phyloP scores from a whole-genome alignment of 2,113 vertebrate genomes.

The Oophaga pumilio region DNA sequence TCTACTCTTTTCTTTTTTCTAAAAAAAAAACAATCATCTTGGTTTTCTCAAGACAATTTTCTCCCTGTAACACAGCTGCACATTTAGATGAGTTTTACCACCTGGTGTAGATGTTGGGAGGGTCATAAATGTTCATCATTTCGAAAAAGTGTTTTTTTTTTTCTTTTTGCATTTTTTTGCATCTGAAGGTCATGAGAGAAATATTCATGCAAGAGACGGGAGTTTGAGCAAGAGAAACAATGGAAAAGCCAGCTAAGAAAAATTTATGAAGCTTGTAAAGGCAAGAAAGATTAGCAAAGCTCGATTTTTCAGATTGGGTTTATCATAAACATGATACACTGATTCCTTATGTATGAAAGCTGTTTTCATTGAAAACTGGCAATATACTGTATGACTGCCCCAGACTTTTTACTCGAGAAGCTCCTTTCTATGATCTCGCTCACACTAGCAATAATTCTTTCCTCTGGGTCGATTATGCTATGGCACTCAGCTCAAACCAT shows the following conservation, averaged over 20 bases:
- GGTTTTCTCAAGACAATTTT: constrained; percentile 60
- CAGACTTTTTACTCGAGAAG: not conserved
- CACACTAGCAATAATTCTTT: too few relatives aligned
- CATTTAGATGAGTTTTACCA: constrained; percentile 62
- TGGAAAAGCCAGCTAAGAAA: not conserved
- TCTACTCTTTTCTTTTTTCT: constrained; percentile 47
- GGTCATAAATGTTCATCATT: constrained; percentile 50
- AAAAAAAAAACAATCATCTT: not conserved
- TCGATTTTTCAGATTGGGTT: not conserved
- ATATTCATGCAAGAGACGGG: not conserved
- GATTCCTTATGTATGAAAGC: not conserved
- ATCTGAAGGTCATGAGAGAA: constrained; percentile 61
- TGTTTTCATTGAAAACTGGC: not conserved
- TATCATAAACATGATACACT: not conserved
- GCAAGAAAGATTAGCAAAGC: not conserved
- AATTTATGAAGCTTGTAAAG: not conserved
- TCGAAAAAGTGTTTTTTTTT: constrained; percentile 1
- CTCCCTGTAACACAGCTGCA: constrained; percentile 57
- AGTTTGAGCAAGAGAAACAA: not conserved
- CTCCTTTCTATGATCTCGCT: not conserved
- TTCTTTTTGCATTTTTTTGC: constrained; percentile 3
- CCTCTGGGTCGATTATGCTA: too few relatives aligned
- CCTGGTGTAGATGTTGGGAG: constrained; percentile 61
- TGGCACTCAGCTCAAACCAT: too few relatives aligned
- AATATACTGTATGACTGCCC: not conserved